phyloP scores from a whole-genome alignment of 1,140 invertebrate genomes.

The Tyrophagus putrescentiae region DNA sequence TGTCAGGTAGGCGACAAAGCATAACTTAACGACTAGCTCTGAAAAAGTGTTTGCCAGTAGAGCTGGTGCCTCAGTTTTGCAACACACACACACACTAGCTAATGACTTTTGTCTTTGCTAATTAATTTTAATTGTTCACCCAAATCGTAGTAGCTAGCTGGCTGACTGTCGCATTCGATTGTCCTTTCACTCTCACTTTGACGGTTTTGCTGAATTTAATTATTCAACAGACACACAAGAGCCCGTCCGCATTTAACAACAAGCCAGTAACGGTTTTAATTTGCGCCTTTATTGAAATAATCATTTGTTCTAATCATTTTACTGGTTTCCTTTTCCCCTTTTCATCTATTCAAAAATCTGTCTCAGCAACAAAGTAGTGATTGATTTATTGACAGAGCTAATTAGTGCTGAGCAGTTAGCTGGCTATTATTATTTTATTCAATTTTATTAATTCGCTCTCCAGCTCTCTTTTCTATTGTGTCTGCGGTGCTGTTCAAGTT shows the following conservation, averaged over 20 bases:
- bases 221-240: not conserved
- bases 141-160: not conserved
- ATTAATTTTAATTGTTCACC: constrained; percentile 14
- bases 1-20: too few relatives aligned
- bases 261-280: too few relatives aligned
- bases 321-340: too few relatives aligned
- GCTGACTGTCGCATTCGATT: not conserved
- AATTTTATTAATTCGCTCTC: constrained; percentile 5
- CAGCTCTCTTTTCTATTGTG: too few relatives aligned
- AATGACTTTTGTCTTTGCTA: constrained; percentile 9
- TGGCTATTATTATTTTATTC: constrained; percentile 7
- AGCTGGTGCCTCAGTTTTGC: too few relatives aligned
- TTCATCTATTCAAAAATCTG: not conserved
- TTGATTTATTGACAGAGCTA: not conserved
- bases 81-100: too few relatives aligned
- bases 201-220: not conserved
- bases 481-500: too few relatives aligned
- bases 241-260: not conserved
- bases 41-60: too few relatives aligned
- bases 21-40: too few relatives aligned
- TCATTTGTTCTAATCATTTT: too few relatives aligned
- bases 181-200: not conserved
- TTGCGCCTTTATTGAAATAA: too few relatives aligned
- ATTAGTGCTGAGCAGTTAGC: not conserved
- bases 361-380: constrained; percentile 4